phyloP scores from a whole-genome alignment of 2,797 vertebrate species.

The Parauchenoglanis punctatus region DNA sequence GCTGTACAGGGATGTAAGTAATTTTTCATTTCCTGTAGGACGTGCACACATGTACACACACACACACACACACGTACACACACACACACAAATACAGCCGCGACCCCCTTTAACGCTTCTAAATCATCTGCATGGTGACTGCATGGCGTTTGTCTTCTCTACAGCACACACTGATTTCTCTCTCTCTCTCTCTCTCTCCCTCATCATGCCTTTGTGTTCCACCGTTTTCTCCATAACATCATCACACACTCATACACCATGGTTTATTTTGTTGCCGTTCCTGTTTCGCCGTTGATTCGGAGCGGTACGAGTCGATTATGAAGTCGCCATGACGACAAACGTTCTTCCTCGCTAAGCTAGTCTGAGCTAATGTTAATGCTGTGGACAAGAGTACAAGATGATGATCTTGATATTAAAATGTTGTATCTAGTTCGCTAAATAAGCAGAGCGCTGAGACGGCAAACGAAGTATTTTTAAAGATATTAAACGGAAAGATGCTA shows the following conservation, averaged over 20 bases:
- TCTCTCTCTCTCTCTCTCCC: slow-evolving; percentile 47
- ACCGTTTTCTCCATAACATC: slow-evolving; percentile 7
- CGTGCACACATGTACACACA: slow-evolving; percentile 31
- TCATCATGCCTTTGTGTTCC: slow-evolving; percentile 48
- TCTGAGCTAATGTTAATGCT: neutral
- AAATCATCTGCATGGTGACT: slow-evolving; percentile 45
- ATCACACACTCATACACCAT: slow-evolving; percentile 35
- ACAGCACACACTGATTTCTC: slow-evolving; percentile 39
- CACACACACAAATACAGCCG: slow-evolving; percentile 22
- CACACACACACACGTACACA: slow-evolving; percentile 26
- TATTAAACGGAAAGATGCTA: no score
- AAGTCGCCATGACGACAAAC: neutral
- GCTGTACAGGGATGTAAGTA: slow-evolving; percentile 99
- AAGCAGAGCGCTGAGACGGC: no score
- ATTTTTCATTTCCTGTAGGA: slow-evolving; percentile 83
- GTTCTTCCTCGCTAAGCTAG: neutral
- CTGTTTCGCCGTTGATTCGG: slow-evolving; percentile 14
- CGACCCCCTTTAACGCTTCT: slow-evolving; percentile 18
- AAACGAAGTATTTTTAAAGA: no score
- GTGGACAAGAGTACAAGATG: neutral
- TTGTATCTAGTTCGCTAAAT: no score
- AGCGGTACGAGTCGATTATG: neutral
- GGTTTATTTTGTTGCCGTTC: slow-evolving; percentile 37
- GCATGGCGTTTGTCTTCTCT: slow-evolving; percentile 29
- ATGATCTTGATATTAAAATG: neutral